Conservation (phyloP, 2,888 invertebrate species). For the Spialia ferax region DNA sequence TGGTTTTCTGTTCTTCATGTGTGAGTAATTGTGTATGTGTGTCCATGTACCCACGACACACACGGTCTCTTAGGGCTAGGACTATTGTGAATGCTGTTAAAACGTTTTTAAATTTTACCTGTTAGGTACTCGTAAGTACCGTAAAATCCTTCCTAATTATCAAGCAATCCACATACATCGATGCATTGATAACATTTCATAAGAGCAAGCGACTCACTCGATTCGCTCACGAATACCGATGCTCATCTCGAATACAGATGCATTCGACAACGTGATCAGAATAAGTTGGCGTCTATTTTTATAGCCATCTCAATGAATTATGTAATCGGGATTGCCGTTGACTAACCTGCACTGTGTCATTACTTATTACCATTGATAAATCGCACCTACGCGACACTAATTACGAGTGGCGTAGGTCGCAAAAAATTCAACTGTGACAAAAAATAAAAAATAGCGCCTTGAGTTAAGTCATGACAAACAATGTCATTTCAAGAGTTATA, state of each 20-base stretch:
- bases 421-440: slow-evolving; percentile 11
- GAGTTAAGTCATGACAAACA: neutral
- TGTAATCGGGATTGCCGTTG: slow-evolving; percentile 76
- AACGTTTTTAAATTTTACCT: too few species aligned
- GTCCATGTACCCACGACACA: too few species aligned
- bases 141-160: too few species aligned
- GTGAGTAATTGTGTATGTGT: too few species aligned
- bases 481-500: neutral
- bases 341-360: slow-evolving; percentile 58
- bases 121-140: too few species aligned
- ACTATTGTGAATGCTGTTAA: too few species aligned
- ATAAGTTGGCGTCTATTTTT: slow-evolving; percentile 33
- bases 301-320: slow-evolving; percentile 52
- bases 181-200: too few species aligned
- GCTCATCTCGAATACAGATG: slow-evolving; percentile 29
- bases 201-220: slow-evolving; percentile 1
- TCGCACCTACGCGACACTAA: slow-evolving; percentile 33
- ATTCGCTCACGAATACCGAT: slow-evolving; percentile 34
- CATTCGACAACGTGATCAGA: slow-evolving; percentile 33
- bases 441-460: neutral
- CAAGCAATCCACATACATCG: too few species aligned
- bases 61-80: too few species aligned
- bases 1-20: too few species aligned
- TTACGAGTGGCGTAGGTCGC: slow-evolving; percentile 8
- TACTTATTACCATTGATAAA: slow-evolving; percentile 46